These are phyloP conservation scores for Gouania willdenowi DNA, from an alignment of 2,797 vertebrate genomes.

Conservation along the genomic window DNA sequence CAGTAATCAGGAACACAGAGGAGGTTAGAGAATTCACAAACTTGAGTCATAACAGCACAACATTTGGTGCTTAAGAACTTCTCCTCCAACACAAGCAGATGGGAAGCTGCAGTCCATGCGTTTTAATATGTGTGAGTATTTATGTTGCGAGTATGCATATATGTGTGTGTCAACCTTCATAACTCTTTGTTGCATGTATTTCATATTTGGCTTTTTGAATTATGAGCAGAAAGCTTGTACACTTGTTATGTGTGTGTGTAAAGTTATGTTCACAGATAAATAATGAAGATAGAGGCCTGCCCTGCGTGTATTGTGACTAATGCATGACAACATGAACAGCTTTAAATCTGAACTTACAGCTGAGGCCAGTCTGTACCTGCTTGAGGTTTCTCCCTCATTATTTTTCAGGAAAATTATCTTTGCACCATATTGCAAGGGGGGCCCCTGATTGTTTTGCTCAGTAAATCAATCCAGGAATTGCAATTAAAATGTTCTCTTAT, in stretches of 20 bases:
- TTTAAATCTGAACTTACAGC: slow-evolving; percentile 47
- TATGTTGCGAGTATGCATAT: slow-evolving; percentile 18
- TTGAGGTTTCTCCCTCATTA: slow-evolving; percentile 77
- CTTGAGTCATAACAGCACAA: slow-evolving; percentile 70
- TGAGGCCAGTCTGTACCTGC: slow-evolving; percentile 57
- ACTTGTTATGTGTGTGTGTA: not conserved
- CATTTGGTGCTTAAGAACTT: slow-evolving; percentile 75
- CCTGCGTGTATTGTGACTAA: not conserved
- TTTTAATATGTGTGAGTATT: slow-evolving; percentile 39
- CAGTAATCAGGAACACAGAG: slow-evolving; percentile 73
- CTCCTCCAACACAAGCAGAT: slow-evolving; percentile 66
- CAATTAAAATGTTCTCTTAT: slow-evolving; percentile 84
- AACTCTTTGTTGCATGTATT: slow-evolving; percentile 17
- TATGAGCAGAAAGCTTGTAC: slow-evolving; percentile 7
- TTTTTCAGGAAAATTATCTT: slow-evolving; percentile 78
- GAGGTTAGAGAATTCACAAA: slow-evolving; percentile 71
- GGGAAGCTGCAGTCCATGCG: slow-evolving; percentile 56
- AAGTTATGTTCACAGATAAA: not conserved
- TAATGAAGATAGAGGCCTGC: not conserved
- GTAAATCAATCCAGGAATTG: slow-evolving; percentile 81
- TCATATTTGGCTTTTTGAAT: slow-evolving; percentile 4
- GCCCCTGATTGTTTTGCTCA: slow-evolving; percentile 78
- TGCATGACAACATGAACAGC: too few species aligned
- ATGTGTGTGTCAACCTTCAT: slow-evolving; percentile 10
- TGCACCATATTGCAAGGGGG: slow-evolving; percentile 72